Evolutionary conservation across 2,888 invertebrate genomes (phyloP), one percentile per base, ranked within the genome.

Genomic region (Serrognathus titanus): DNA sequence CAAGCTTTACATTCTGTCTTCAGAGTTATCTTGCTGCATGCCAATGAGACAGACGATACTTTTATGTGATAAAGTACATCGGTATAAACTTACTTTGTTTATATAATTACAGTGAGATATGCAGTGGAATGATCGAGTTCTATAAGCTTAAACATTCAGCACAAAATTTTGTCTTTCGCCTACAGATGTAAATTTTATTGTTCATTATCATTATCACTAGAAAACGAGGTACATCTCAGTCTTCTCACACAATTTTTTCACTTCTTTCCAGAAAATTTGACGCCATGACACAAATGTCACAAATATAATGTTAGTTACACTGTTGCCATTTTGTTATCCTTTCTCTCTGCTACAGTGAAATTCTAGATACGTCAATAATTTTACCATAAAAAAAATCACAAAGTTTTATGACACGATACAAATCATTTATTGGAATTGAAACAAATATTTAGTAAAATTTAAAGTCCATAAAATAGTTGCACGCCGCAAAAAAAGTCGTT

Each of bases 141-240:
- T 53, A 53, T 53, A 64, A 55, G 53, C 48, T 50, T 56, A 51
- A 55, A 55, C 49, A 55, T 35, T 55, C 53, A 51, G 53, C 61
- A 60, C 60, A 62, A 61, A 62, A 61, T 63, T 61, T 61, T 58
- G 60, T 59, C 61, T 64, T 64, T 55, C 63, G 59, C 48, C 59
- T 61, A 54, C 47, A 58, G 48, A 55, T 60, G 53, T 53, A 53
- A 31, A 55, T 59, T 59, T 57, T 58, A 51, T 55, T 59, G 49
- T 52, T 48, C 39, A 55, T 39, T 31, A 55, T 52, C 55, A 55
- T 55, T 46, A 51, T 58, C 55, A 50, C 36, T 40, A 41, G 11
- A 43, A 47, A 55, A 43, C 41, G 37, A 36, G 31, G 50, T 13
- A 45, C 13, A 53, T 47, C 40, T 48, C 11, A 20, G 6, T 52